These are phyloP conservation scores for Lagopus leucura DNA, from an alignment of 2,113 vertebrate genomes.

Conservation along the genomic window DNA sequence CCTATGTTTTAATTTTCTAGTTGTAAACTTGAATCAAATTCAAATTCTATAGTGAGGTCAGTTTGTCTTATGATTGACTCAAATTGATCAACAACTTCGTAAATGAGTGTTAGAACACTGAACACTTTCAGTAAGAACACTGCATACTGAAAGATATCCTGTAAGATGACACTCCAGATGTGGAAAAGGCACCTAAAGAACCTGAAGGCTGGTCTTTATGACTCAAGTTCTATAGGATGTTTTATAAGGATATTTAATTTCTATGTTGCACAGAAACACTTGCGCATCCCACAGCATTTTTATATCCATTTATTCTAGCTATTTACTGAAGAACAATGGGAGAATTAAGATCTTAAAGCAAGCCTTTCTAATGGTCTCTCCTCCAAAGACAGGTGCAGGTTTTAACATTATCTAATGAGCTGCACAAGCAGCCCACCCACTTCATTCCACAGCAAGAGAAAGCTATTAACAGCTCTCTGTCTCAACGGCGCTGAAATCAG, in stretches of 20 bases:
- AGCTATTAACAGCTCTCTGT: not conserved
- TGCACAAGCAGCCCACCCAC: not conserved
- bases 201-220: not conserved
- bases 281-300: not conserved
- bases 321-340: not conserved
- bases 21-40: not conserved
- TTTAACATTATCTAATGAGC: not conserved
- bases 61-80: not conserved
- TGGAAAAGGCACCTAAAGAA: not conserved
- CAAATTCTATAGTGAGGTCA: not conserved
- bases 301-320: not conserved
- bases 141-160: fast-evolving
- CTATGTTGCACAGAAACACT: not conserved
- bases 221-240: not conserved
- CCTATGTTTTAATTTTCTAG: not conserved
- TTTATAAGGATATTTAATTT: not conserved
- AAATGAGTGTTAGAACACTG: not conserved
- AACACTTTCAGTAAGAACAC: not conserved
- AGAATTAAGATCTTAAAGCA: not conserved
- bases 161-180: not conserved
- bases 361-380: not conserved
- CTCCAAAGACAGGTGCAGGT: not conserved
- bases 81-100: not conserved
- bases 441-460: not conserved
- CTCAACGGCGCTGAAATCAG: not conserved